phyloP scores from a whole-genome alignment of 2,888 invertebrate species.

The Cataglyphis rosenhaueri region DNA sequence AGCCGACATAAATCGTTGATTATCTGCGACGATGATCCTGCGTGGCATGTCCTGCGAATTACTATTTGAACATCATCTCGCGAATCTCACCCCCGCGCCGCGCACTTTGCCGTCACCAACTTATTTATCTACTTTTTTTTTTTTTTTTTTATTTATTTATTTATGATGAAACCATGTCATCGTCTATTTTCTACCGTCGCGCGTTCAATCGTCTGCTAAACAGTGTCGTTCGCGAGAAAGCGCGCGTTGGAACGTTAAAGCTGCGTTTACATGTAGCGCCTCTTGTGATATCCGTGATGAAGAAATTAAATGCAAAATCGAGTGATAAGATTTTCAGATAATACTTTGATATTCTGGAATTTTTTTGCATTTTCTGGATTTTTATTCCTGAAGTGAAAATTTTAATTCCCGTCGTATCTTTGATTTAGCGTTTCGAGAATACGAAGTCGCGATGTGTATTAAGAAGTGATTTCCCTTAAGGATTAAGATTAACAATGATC shows the following conservation, averaged over 20 bases:
- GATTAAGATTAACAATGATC: background rate
- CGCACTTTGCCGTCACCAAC: background rate
- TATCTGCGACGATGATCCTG: constrained; percentile 55
- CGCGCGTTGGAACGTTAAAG: background rate
- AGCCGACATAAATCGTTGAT: constrained; percentile 58
- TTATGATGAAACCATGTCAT: constrained; percentile 48
- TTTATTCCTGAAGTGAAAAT: background rate
- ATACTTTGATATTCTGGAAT: background rate
- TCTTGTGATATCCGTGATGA: background rate
- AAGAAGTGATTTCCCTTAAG: background rate
- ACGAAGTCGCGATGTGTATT: background rate
- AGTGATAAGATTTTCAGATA: background rate
- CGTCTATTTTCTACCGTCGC: constrained; percentile 46
- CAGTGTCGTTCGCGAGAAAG: background rate
- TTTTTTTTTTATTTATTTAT: constrained; percentile 16
- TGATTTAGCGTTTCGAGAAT: background rate
- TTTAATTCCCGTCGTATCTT: background rate
- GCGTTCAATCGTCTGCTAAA: constrained; percentile 15
- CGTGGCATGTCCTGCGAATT: constrained; percentile 47
- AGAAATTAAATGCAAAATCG: constrained; percentile 2
- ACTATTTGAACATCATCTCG: constrained; percentile 54
- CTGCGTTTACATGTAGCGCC: background rate
- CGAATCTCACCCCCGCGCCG: constrained; percentile 46
- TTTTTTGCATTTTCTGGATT: background rate
- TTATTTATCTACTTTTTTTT: background rate